phyloP scores from a whole-genome alignment of 2,888 invertebrate genomes.

The Alviniconcha strummeri region DNA sequence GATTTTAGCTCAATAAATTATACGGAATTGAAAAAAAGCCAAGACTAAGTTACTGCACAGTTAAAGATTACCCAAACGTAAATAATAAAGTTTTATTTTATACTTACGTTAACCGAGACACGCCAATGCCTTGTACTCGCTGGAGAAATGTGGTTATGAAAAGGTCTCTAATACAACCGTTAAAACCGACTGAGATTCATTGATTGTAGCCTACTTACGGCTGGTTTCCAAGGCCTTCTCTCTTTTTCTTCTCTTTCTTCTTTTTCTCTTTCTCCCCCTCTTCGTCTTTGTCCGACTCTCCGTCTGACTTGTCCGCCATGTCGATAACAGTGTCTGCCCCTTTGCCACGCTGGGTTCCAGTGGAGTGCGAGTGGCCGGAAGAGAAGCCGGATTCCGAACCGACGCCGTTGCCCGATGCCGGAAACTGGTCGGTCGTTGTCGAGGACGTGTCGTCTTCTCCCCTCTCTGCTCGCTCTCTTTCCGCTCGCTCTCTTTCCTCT shows the following conservation, averaged over 20 bases:
- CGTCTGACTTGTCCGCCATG: neutral
- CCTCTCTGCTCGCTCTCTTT: neutral
- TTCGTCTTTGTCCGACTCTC: neutral
- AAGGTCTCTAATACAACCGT: too few relatives aligned
- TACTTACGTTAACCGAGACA: too few relatives aligned
- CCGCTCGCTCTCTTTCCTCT: conserved; percentile 20
- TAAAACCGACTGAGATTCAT: too few relatives aligned
- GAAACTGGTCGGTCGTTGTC: neutral
- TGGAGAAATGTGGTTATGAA: too few relatives aligned
- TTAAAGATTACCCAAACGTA: too few relatives aligned
- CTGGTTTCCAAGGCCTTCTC: neutral
- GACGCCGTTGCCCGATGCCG: neutral
- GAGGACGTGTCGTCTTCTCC: neutral
- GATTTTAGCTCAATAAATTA: too few relatives aligned
- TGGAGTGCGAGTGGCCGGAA: neutral
- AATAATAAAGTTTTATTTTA: too few relatives aligned
- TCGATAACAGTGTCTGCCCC: neutral
- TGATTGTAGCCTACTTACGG: conserved; percentile 10
- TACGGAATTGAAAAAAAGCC: too few relatives aligned
- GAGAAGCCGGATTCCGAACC: conserved; percentile 13
- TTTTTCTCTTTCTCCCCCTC: neutral
- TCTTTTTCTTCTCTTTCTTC: conserved; percentile 15
- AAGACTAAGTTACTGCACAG: too few relatives aligned
- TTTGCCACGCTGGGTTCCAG: neutral
- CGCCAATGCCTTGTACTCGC: too few relatives aligned